Evolutionary conservation across 2,888 invertebrate genomes (phyloP).

Genomic region (Metallyticus violacea): DNA sequence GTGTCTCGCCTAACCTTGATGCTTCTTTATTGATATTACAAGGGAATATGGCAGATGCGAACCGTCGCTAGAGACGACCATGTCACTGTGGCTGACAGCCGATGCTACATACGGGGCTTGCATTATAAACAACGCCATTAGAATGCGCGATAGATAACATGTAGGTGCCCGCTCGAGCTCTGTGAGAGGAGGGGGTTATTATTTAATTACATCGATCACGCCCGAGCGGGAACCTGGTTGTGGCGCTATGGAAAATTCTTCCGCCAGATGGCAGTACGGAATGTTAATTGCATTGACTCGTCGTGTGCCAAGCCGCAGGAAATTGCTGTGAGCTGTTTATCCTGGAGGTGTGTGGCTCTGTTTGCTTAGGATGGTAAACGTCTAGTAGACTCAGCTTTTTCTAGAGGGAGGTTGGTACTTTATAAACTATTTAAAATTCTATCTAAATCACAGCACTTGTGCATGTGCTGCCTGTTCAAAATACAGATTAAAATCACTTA

Average conservation of each 20-base stretch:
- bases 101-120: neutral
- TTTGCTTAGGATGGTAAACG: too few species aligned
- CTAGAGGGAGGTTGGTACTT: too few species aligned
- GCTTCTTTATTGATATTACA: too few species aligned
- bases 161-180: neutral
- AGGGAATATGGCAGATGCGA: neutral
- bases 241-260: neutral
- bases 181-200: neutral
- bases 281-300: neutral
- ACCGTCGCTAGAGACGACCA: neutral
- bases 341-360: too few species aligned
- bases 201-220: neutral
- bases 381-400: too few species aligned
- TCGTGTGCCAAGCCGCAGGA: too few species aligned
- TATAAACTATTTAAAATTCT: too few species aligned
- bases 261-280: neutral
- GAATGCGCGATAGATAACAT: neutral
- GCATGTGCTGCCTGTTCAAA: too few species aligned
- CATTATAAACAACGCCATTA: neutral
- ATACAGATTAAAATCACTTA: too few species aligned
- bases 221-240: too few species aligned
- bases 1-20: neutral
- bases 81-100: neutral
- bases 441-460: too few species aligned
- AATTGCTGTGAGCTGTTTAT: too few species aligned